A percentile compares a stretch with the other conserved stretches of the same genome.
Evolutionary conservation across 2,113 vertebrate genomes (phyloP).

Genomic region (Origma solitaria): DNA sequence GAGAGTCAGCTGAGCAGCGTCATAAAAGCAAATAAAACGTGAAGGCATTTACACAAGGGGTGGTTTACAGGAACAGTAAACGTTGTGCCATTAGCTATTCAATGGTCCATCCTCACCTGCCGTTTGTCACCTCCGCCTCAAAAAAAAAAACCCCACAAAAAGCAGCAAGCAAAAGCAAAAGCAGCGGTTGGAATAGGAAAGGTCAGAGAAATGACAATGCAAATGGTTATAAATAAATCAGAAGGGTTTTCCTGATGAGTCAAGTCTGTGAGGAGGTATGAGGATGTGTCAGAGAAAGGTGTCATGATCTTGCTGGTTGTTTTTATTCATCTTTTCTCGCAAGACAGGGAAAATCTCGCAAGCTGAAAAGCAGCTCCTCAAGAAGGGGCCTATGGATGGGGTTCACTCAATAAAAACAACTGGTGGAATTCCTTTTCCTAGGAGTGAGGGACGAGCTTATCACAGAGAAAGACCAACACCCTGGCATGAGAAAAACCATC

Average conservation of each 20-base stretch:
- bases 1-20: not conserved
- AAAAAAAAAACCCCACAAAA: not conserved
- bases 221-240: not conserved
- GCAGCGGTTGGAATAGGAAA: not conserved
- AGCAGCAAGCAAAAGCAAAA: constrained; percentile 22
- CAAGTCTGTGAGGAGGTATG: not conserved
- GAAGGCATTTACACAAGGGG: not conserved
- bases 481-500: not conserved
- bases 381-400: not conserved
- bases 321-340: not conserved
- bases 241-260: not conserved
- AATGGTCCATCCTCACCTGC: not conserved
- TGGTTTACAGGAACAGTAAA: not conserved
- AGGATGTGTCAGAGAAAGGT: not conserved
- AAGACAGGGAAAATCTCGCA: not conserved
- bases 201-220: not conserved
- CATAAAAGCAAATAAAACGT: not conserved
- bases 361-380: not conserved
- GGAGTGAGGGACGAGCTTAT: not conserved
- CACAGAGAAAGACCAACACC: not conserved
- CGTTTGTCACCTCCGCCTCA: not conserved
- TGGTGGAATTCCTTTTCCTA: not conserved
- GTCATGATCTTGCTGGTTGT: not conserved
- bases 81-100: not conserved
- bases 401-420: not conserved